These are phyloP conservation scores for Tanypteryx hageni DNA, from an alignment of 2,888 invertebrate genomes.

Conservation along the genomic window DNA sequence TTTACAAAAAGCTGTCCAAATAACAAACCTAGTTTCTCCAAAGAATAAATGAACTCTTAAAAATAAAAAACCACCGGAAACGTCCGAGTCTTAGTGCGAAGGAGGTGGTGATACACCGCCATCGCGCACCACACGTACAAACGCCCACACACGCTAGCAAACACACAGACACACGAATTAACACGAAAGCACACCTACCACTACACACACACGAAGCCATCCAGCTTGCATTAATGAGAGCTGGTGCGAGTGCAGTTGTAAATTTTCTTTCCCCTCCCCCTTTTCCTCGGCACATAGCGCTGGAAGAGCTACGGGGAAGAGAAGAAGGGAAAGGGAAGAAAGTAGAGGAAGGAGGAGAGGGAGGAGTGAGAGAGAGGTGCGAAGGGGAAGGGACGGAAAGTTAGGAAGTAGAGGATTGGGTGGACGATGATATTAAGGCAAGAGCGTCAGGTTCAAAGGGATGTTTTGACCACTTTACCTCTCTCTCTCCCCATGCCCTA, in stretches of 20 bases:
- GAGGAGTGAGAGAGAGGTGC: slow-evolving; percentile 9
- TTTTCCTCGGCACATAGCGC: not conserved
- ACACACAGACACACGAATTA: not conserved
- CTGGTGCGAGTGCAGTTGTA: slow-evolving; percentile 17
- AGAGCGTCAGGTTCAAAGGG: slow-evolving; percentile 19
- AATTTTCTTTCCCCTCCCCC: not conserved
- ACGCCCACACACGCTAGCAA: not conserved
- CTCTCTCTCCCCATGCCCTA: not conserved
- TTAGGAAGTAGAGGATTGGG: not conserved
- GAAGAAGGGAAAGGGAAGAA: not conserved
- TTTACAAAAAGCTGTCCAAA: too few relatives aligned
- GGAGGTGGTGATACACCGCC: not conserved
- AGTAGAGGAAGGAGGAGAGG: not conserved
- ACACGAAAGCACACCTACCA: too few relatives aligned
- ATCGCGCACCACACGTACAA: not conserved
- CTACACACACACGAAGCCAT: not conserved
- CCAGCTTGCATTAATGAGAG: slow-evolving; percentile 28
- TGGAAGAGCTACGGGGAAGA: not conserved
- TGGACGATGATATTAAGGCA: slow-evolving; percentile 23
- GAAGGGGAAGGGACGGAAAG: not conserved
- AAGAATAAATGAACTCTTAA: too few relatives aligned
- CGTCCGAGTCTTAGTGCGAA: not conserved
- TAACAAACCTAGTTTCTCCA: too few relatives aligned
- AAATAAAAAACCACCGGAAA: not conserved
- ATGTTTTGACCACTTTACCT: slow-evolving; percentile 32